These are phyloP conservation scores for Neofelis nebulosa DNA, from an alignment of 2,113 vertebrate species.

Conservation along the genomic window DNA sequence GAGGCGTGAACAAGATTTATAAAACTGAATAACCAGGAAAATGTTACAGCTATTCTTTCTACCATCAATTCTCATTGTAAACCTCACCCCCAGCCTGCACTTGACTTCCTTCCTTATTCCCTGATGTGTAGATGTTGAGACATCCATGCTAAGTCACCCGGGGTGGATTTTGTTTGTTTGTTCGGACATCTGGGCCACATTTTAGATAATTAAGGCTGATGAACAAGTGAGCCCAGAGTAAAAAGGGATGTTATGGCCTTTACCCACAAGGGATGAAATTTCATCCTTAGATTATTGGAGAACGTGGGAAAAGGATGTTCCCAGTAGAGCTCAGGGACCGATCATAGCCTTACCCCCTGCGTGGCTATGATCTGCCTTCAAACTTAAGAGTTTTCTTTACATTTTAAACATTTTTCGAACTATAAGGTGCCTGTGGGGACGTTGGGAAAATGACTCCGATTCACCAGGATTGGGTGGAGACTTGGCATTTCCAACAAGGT, in stretches of 20 bases:
- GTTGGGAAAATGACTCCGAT: background rate
- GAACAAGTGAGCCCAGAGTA: background rate
- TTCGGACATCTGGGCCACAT: background rate
- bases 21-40: conserved; percentile 12
- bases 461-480: background rate
- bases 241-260: background rate
- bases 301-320: background rate
- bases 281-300: background rate
- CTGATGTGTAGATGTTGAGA: background rate
- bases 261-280: background rate
- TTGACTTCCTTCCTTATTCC: background rate
- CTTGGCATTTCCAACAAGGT: background rate
- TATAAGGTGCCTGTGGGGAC: background rate
- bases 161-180: background rate
- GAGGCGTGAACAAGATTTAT: background rate
- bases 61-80: background rate
- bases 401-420: background rate
- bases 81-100: background rate
- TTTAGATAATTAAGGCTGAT: background rate
- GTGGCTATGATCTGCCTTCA: background rate
- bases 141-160: no score
- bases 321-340: background rate
- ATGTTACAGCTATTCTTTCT: background rate
- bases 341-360: background rate
- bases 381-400: background rate